phyloP scores from a whole-genome alignment of 2,888 invertebrate genomes.

The Coleophora flavipennella region DNA sequence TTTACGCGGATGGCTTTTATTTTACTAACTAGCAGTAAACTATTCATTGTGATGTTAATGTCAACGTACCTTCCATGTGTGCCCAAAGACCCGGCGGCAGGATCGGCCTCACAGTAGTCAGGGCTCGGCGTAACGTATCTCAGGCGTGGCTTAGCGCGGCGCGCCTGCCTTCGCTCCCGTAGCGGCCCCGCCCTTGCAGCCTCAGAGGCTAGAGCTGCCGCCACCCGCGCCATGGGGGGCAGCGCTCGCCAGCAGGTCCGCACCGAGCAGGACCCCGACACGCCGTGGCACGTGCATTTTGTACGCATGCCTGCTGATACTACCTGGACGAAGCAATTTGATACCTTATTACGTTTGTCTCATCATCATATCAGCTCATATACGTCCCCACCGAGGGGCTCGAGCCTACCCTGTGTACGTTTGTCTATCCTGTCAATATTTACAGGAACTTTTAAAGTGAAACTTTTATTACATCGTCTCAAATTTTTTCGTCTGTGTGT shows the following conservation, averaged over 20 bases:
- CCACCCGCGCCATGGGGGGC: slow-evolving; percentile 75
- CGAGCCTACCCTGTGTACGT: too few species aligned
- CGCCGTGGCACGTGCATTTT: slow-evolving; percentile 88
- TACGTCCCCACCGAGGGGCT: too few species aligned
- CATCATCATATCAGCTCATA: too few species aligned
- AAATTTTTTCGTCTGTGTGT: too few species aligned
- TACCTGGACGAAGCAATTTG: slow-evolving; percentile 58
- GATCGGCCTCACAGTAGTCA: slow-evolving; percentile 85
- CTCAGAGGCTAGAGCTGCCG: slow-evolving; percentile 62
- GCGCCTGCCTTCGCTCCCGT: slow-evolving; percentile 37
- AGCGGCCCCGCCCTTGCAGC: slow-evolving; percentile 54
- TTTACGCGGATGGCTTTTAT: too few species aligned
- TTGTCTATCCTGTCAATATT: too few species aligned
- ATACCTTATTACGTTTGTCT: too few species aligned
- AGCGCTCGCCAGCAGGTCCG: slow-evolving; percentile 87
- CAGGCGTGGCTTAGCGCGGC: slow-evolving; percentile 72
- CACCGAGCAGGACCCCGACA: slow-evolving; percentile 86
- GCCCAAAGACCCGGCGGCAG: slow-evolving; percentile 81
- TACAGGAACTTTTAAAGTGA: too few species aligned
- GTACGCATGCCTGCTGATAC: slow-evolving; percentile 69
- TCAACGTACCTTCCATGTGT: slow-evolving; percentile 79
- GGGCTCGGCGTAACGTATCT: slow-evolving; percentile 86
- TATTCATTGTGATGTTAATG: too few species aligned
- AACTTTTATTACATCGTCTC: too few species aligned
- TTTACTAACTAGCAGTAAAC: too few species aligned